Evolutionary conservation across 1,140 invertebrate species (phyloP).

Genomic region (Neodiprion pinetum): DNA sequence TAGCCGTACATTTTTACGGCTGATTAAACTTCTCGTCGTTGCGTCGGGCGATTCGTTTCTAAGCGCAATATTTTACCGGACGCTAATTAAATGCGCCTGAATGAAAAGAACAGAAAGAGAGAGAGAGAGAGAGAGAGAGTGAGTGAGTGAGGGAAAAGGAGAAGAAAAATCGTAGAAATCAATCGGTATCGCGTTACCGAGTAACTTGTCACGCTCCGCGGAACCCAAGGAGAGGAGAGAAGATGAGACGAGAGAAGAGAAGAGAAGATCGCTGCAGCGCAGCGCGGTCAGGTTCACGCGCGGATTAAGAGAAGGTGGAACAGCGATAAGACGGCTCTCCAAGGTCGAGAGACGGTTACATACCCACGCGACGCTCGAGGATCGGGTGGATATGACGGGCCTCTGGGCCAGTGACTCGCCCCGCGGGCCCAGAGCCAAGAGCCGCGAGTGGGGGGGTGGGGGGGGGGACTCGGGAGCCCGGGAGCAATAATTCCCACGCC

Average conservation of each 20-base stretch:
- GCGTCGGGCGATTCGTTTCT: too few species aligned
- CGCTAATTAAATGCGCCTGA: not conserved
- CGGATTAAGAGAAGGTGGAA: too few species aligned
- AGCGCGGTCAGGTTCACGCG: too few species aligned
- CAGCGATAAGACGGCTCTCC: too few species aligned
- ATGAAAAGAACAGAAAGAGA: not conserved
- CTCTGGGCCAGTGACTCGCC: slow-evolving; percentile 44
- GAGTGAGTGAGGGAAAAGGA: slow-evolving; percentile 11
- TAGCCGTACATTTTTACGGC: not conserved
- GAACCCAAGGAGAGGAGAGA: too few species aligned
- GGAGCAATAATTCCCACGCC: slow-evolving; percentile 6
- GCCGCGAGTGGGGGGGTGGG: not conserved
- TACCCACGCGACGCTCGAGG: not conserved
- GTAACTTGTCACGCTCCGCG: too few species aligned
- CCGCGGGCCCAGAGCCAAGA: slow-evolving; percentile 15
- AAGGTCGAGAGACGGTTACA: too few species aligned
- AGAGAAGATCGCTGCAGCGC: too few species aligned
- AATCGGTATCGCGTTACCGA: too few species aligned
- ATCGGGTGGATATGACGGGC: slow-evolving; percentile 7
- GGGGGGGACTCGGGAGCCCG: not conserved
- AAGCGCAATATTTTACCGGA: not conserved
- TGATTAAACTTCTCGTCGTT: too few species aligned
- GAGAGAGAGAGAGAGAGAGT: not conserved
- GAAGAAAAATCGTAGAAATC: too few species aligned
- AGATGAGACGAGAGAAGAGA: too few species aligned